Conservation (phyloP, 2,888 invertebrate species). For the Latrodectus hesperus region DNA sequence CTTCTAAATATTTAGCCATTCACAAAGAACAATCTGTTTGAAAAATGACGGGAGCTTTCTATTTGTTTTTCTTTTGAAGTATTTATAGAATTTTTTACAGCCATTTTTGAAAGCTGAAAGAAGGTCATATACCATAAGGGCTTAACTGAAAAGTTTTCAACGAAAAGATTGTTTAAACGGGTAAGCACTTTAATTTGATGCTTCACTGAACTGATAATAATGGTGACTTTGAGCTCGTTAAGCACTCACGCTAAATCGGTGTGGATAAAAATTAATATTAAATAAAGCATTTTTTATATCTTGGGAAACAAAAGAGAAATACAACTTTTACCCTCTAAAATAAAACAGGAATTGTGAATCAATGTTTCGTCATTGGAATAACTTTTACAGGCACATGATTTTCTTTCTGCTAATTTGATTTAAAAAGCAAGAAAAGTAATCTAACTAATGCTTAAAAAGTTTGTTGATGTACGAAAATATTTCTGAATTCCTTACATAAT, state of each 20-base stretch:
- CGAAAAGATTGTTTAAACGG: conserved; percentile 59
- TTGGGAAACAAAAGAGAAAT: too few relatives aligned
- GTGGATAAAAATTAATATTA: conserved; percentile 53
- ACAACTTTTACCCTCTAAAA: too few relatives aligned
- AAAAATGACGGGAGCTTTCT: conserved; percentile 4
- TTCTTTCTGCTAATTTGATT: too few relatives aligned
- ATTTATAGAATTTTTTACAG: conserved; percentile 20
- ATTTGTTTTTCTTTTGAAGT: conserved; percentile 3
- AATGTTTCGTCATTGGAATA: too few relatives aligned
- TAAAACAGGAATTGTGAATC: too few relatives aligned
- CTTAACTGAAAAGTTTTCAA: conserved; percentile 25
- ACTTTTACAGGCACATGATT: too few relatives aligned
- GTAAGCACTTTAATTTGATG: conserved; percentile 61
- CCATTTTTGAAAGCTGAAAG: conserved; percentile 47
- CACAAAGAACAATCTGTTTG: conserved; percentile 25
- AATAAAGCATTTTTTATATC: background rate
- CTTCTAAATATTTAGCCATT: conserved; percentile 23
- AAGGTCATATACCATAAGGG: conserved; percentile 48
- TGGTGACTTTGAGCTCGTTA: conserved; percentile 41
- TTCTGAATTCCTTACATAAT: too few relatives aligned
- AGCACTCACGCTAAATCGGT: conserved; percentile 40
- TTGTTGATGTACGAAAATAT: too few relatives aligned
- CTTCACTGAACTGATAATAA: conserved; percentile 64
- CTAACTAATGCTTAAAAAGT: too few relatives aligned
- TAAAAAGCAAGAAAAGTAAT: too few relatives aligned